Base-by-base conservation (phyloP, 2,888 invertebrate genomes). In the Carpatolechia fugitivella region DNA sequence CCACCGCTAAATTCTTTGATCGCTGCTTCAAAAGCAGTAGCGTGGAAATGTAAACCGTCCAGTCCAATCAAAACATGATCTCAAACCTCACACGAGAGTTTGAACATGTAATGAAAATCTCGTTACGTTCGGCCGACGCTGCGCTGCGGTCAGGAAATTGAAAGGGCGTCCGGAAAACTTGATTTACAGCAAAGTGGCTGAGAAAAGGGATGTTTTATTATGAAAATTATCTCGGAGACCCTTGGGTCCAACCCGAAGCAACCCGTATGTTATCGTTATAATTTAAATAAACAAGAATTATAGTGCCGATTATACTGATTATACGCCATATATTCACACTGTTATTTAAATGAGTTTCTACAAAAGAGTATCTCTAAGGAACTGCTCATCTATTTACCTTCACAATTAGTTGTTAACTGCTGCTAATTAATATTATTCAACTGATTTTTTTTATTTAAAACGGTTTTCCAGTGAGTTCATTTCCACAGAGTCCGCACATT, bases 141-240 rank as follows among this genome's bases (percentile, higher is more conserved):
- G 52, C 35, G 41, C 14, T 52, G 52, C 52, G 52, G 52, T 51
- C 51, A 40, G 51, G 51, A 41, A 52, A 40, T 40, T 52, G 41
- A 52, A 52, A 52, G 40, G 52, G 50, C 35, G 78, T 73, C 70
- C 79, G 80, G 82, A 78, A 84, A 84, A 83, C 82, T 82, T 83
- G 85, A 85, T 84, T 85, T 84, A 86, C 80, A 82, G 76, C 80
- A 76, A 83, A 79, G 77, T 80, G 76, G 75, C 78, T 74, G 72
- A 79, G 80, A 81, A 83, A 82, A 81, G 84, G 85, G 83, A 81
- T 83, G 80, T 81, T 84, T 82, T 84, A 84, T 81, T 83, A 82
- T 82, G 80, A 84, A 83, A 84, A 84, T 84, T 85, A 85, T 83
- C 82, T 77, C 70, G 64, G 72, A 71, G 71, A 16, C 52, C 69